Base-by-base conservation (phyloP, 2,113 vertebrate species). In the Mobula birostris region DNA sequence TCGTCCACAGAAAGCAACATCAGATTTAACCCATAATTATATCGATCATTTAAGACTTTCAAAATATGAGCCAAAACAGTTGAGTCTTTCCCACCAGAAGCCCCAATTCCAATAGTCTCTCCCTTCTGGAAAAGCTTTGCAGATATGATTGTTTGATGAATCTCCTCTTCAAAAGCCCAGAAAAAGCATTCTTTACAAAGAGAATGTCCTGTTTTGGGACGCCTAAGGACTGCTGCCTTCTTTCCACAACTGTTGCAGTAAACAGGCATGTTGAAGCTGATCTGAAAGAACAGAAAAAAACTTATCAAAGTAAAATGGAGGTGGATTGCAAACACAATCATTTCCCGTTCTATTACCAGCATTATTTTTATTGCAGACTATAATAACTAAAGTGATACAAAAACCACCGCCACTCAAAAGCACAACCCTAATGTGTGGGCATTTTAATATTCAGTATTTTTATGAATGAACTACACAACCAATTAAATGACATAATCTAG, bases 71-170 rank as follows among this genome's bases (percentile, higher is more conserved):
- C 98, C 5, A 98, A 96, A 80, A 98, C 98, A 0, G 98, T 98
- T 83, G 98, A 99, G 96, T 98, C 98, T 94, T 99, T 99, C 76
- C 98, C 98, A 0, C 98, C 98, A 0, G 98, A 98, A 5, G 98
- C 98, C 0, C 97, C 98, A 7, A 98, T 97, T 2, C 97, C 98
- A 14, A 98, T 98, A 0, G 95, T 96, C 79, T 98, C 97, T 0
- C 97, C 97, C 0, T 95, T 94, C 40, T 95, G 97, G 94, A 98
- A 98, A 68, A 98, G 96, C 66, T 96, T 94, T 15, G 97, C 97
- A 0, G 96, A 83, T 4, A 95, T 90, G 9, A 99, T 97, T 0
- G 97, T 98, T 94, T 95, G 97, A 95, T 98, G 97, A 21, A 97
- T 96, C 95, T 99, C 98, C 94, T 98, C 97, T 95, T 98, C 98